These are phyloP conservation scores for Lasius platythorax DNA, from an alignment of 2,888 invertebrate species.

Conservation along the genomic window DNA sequence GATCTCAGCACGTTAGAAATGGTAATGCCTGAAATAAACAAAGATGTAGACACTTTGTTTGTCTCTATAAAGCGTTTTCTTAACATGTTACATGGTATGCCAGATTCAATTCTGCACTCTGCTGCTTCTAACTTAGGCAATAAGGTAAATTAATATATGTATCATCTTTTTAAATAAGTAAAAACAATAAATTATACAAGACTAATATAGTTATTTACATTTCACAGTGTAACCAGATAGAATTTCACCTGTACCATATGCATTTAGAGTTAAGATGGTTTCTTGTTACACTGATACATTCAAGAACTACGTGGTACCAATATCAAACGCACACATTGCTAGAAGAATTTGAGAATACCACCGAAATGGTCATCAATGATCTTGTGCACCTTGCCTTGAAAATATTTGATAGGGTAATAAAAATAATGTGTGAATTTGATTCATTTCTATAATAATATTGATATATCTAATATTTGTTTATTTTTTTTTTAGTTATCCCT, in stretches of 20 bases:
- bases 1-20: slow-evolving; percentile 70
- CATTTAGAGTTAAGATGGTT: slow-evolving; percentile 87
- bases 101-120: slow-evolving; percentile 85
- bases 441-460: not conserved
- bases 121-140: slow-evolving; percentile 84
- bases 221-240: slow-evolving; percentile 85
- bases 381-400: slow-evolving; percentile 82
- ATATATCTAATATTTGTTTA: slow-evolving; percentile 43
- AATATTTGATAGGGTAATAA: slow-evolving; percentile 84
- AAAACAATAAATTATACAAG: not conserved
- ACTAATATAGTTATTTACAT: slow-evolving; percentile 57
- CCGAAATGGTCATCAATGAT: slow-evolving; percentile 81
- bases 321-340: slow-evolving; percentile 71
- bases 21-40: slow-evolving; percentile 74
- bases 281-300: slow-evolving; percentile 81
- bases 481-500: slow-evolving; percentile 81
- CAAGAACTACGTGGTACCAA: slow-evolving; percentile 71
- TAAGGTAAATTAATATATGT: slow-evolving; percentile 78
- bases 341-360: slow-evolving; percentile 76
- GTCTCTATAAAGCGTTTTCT: slow-evolving; percentile 76
- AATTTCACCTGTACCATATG: slow-evolving; percentile 87
- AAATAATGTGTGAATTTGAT: not conserved
- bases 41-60: slow-evolving; percentile 78
- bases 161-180: slow-evolving; percentile 7
- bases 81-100: slow-evolving; percentile 79